A percentile compares a stretch with the other conserved stretches of the same genome.
Evolutionary conservation across 2,797 vertebrate species (phyloP).

Genomic region (Gymnoscopelus microlampas): DNA sequence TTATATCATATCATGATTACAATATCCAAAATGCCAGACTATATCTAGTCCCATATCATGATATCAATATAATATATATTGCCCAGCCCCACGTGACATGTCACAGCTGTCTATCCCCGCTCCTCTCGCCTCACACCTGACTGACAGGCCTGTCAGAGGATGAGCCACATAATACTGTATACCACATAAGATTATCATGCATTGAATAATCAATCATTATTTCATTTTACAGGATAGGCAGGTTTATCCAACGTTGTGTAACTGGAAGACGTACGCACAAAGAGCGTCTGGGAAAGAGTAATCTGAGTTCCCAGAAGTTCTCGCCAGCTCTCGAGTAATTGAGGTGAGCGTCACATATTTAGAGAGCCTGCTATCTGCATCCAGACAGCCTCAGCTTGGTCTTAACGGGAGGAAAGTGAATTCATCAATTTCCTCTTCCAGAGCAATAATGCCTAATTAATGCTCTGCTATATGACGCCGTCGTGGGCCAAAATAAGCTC

Average conservation of each 20-base stretch:
- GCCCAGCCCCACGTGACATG: neutral
- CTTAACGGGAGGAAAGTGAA: slow-evolving; percentile 15
- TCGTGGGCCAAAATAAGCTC: too few relatives aligned
- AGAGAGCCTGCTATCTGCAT: slow-evolving; percentile 7
- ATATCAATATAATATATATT: too few relatives aligned
- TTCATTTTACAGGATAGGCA: neutral
- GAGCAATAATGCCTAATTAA: slow-evolving; percentile 3
- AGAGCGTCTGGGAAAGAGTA: neutral
- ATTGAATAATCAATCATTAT: neutral
- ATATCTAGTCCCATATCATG: too few relatives aligned
- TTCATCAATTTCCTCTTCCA: slow-evolving; percentile 23
- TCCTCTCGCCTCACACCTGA: neutral
- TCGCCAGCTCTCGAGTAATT: neutral
- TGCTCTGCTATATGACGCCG: too few relatives aligned
- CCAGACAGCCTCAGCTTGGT: slow-evolving; percentile 3
- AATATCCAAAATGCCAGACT: too few relatives aligned
- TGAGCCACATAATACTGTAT: neutral
- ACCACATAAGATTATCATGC: neutral
- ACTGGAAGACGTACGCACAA: too few relatives aligned
- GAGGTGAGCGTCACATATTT: neutral
- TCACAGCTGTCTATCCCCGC: neutral
- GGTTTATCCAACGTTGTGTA: neutral
- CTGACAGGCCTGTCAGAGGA: slow-evolving; percentile 5
- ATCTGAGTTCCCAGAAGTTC: too few relatives aligned
- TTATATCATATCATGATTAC: too few relatives aligned